Evolutionary conservation across 37 sponge, comb jelly and placozoan species (phyloP), one percentile per base, ranked within the genome.

Genomic region (Diacarnus erythraeanus): DNA sequence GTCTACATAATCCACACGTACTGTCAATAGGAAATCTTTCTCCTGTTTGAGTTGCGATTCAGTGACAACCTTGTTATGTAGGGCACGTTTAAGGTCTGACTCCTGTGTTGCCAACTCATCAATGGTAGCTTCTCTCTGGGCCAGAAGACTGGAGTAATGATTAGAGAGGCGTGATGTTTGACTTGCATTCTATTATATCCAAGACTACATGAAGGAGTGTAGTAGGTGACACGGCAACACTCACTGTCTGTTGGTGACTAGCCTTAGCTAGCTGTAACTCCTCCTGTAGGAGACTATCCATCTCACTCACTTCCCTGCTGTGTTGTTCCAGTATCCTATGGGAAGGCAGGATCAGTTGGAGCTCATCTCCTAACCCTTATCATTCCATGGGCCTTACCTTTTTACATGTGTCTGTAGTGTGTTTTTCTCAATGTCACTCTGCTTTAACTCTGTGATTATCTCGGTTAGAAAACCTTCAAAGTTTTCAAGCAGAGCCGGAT

Each of bases 381-480:
- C 21, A 10, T 43, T 43, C 34, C 66, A 34, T n/a, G 30, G 27
- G 23, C 36, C 44, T 54, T 51, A 86, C 87, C 57, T 80, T 63
- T 75, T 86, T 38, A 86, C 39, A 27, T 75, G 74, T 21, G 20
- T 37, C 31, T 86, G 54, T 58, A 86, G 25, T 3, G 33, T 44
- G 66, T 75, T 42, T 42, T 57, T 74, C 33, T 80, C 81, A 17
- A 64, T 42, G 12, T 80, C 67, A 58, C 69, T 74, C n/a, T 86
- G 64, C 23, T 80, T 67, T 38, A 86, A 31, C 63, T 86, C 70
- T 20, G 18, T 18, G 42, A 80, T 73, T 39, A 86, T 76, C 26
- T 74, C 79, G 30, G 29, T 40, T 21, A 86, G 69, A 74, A 86
- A 86, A 22, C 70, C 54, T 58, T 86, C 87, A 80, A 86, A 86